phyloP scores from a whole-genome alignment of 2,797 vertebrate genomes.

The Momotus momota region DNA sequence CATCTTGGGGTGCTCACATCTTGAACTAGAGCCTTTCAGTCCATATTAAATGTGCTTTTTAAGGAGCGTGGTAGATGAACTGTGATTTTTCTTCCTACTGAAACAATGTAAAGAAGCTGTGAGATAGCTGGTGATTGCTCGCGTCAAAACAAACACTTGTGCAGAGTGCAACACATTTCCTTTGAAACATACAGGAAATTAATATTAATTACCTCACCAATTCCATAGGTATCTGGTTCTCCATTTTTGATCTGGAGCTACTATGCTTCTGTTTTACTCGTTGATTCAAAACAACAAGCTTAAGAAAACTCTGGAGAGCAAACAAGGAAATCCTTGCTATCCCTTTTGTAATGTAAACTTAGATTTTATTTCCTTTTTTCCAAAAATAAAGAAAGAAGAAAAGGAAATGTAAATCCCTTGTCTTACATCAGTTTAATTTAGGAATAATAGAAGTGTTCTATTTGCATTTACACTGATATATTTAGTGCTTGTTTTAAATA shows the following conservation, averaged over 20 bases:
- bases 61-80: not conserved
- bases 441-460: not conserved
- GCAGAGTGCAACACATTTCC: not conserved
- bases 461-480: not conserved
- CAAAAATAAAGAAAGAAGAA: not conserved
- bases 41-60: not conserved
- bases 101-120: not conserved
- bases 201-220: not conserved
- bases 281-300: not conserved
- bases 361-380: slow-evolving; percentile 2
- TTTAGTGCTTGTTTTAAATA: slow-evolving; percentile 14
- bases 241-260: not conserved
- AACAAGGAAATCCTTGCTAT: not conserved
- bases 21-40: not conserved
- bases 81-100: not conserved
- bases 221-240: not conserved
- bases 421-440: not conserved
- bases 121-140: not conserved
- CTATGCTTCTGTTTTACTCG: not conserved
- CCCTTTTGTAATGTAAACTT: not conserved
- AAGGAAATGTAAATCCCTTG: not conserved
- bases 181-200: not conserved
- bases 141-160: not conserved
- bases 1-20: not conserved
- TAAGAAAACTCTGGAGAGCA: not conserved